A percentile compares a stretch with the other conserved stretches of the same genome.
phyloP scores from a whole-genome alignment of 2,113 vertebrate genomes.

The Ascaphus truei region DNA sequence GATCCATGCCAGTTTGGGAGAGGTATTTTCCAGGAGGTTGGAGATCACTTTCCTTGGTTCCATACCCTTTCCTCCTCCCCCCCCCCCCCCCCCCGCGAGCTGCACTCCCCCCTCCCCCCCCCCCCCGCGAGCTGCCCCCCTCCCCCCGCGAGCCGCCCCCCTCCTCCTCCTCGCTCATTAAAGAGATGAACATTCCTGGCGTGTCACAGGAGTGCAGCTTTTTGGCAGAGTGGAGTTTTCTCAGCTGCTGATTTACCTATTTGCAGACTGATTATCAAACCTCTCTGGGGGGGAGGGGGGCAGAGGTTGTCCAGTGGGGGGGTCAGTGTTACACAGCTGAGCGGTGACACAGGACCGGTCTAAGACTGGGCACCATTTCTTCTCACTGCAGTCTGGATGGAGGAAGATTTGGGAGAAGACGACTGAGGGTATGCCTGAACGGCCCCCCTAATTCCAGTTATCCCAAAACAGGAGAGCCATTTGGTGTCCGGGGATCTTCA shows the following conservation, averaged over 20 bases:
- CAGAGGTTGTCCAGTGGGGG: neutral
- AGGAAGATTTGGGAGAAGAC: too few relatives aligned
- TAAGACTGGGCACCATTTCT: too few relatives aligned
- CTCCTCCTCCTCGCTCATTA: too few relatives aligned
- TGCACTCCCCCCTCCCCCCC: neutral
- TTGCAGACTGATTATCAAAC: slow-evolving; percentile 2
- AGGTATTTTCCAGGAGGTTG: slow-evolving; percentile 13
- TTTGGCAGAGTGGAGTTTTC: slow-evolving; percentile 18
- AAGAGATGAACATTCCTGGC: slow-evolving; percentile 32
- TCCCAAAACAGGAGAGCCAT: too few relatives aligned
- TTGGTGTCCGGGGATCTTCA: too few relatives aligned
- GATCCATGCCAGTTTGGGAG: neutral
- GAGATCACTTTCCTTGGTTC: neutral
- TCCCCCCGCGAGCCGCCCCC: slow-evolving; percentile 18
- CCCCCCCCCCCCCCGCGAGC: slow-evolving; percentile 14
- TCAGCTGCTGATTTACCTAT: slow-evolving; percentile 25
- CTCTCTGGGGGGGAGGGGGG: neutral
- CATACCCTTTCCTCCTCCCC: neutral
- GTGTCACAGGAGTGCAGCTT: slow-evolving; percentile 19
- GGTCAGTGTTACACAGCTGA: neutral
- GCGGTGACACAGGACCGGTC: neutral
- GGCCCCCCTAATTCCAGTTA: too few relatives aligned
- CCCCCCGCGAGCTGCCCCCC: neutral
- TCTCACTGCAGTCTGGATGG: too few relatives aligned
- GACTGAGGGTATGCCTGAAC: too few relatives aligned